Evolutionary conservation across 2,797 vertebrate genomes (phyloP).

Genomic region (Lepus oiostolus): DNA sequence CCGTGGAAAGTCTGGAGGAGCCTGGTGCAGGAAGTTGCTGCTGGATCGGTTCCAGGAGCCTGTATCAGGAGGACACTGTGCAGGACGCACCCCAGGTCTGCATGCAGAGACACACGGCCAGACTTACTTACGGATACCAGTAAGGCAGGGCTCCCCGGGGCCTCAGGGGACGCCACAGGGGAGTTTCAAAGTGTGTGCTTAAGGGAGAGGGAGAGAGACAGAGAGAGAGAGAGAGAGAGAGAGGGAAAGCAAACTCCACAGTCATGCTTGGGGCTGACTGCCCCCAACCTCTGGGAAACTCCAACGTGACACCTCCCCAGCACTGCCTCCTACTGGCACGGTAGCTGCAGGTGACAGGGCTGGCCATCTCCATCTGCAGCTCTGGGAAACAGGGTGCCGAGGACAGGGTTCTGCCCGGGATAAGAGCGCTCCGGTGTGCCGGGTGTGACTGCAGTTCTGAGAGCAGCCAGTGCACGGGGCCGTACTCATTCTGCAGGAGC

Average conservation of each 20-base stretch:
- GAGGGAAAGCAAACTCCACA: neutral
- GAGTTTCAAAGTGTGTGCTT: constrained; percentile 65
- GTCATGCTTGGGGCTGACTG: constrained; percentile 60
- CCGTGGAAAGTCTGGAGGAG: constrained; percentile 82
- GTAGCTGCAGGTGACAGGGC: constrained; percentile 25
- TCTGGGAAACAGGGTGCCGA: neutral
- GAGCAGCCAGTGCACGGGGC: neutral
- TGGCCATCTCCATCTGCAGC: constrained; percentile 28
- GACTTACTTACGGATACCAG: constrained; percentile 23
- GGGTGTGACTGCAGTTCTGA: constrained; percentile 54
- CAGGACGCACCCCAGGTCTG: constrained; percentile 53
- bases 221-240: neutral
- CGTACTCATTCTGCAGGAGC: neutral
- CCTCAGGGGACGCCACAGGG: constrained; percentile 50
- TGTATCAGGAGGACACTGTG: constrained; percentile 72
- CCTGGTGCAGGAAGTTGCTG: constrained; percentile 69
- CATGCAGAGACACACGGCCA: constrained; percentile 75
- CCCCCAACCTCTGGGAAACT: neutral
- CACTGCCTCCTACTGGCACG: constrained; percentile 1
- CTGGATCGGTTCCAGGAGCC: constrained; percentile 82
- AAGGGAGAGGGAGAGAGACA: neutral
- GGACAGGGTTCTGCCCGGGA: neutral
- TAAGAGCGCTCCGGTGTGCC: neutral
- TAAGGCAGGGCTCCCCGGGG: neutral
- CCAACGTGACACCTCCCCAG: neutral